Evolutionary conservation across 2,797 vertebrate genomes (phyloP).

Genomic region (Chaetodon trifasciatus): DNA sequence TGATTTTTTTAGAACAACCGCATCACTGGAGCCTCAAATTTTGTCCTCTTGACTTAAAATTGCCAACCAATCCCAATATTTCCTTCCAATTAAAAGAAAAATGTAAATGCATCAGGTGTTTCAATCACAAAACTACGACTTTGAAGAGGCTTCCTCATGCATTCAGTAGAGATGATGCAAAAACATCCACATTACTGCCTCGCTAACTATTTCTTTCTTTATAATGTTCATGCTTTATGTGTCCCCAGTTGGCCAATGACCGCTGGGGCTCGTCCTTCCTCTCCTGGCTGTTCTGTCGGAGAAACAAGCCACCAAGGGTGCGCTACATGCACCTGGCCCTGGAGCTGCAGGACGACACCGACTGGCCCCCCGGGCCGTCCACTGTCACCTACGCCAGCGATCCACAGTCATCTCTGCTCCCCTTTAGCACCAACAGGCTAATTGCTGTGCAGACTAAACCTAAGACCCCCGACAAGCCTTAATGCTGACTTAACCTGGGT

Average conservation of each 20-base stretch:
- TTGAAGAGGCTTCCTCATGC: not conserved
- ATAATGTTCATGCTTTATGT: not conserved
- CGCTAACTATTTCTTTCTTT: not conserved
- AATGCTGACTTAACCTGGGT: not conserved
- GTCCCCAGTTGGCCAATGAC: conserved; percentile 85
- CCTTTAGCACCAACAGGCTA: conserved; percentile 53
- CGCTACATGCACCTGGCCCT: conserved; percentile 94
- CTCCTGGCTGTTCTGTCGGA: conserved; percentile 84
- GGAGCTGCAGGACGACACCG: conserved; percentile 91
- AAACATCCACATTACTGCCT: not conserved
- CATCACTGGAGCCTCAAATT: not conserved
- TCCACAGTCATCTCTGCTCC: conserved; percentile 47
- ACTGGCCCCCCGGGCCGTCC: conserved; percentile 95
- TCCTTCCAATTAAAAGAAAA: not conserved
- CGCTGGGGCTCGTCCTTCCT: conserved; percentile 82
- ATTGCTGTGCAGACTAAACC: conserved; percentile 33
- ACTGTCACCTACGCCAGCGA: conserved; percentile 90
- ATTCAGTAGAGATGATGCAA: not conserved
- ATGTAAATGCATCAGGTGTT: not conserved
- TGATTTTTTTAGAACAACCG: not conserved
- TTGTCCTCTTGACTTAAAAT: not conserved
- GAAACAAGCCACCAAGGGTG: conserved; percentile 86
- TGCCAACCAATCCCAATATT: not conserved
- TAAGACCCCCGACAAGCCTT: not conserved
- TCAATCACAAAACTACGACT: not conserved